A percentile compares a stretch with the other conserved stretches of the same genome.
phyloP scores from a whole-genome alignment of 2,888 invertebrate genomes.

The Caenorhabditis imperialis region DNA sequence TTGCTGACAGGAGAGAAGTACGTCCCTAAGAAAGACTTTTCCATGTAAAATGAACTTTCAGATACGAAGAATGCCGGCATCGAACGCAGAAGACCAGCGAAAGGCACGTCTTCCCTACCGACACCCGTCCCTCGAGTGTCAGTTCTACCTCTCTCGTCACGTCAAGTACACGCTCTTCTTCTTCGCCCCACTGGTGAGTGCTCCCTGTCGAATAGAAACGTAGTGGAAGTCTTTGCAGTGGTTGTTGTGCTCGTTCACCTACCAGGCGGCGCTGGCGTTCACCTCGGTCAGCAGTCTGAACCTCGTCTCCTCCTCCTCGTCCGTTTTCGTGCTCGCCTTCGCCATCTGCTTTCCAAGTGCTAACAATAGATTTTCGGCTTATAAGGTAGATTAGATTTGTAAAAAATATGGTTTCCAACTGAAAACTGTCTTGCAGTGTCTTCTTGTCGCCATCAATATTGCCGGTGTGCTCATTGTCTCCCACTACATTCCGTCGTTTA shows the following conservation, averaged over 20 bases:
- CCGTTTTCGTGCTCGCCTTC: constrained; percentile 89
- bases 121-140: constrained; percentile 51
- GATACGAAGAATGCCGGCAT: constrained; percentile 79
- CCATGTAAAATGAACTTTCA: too few species aligned
- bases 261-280: constrained; percentile 89
- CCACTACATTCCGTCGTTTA: constrained; percentile 66
- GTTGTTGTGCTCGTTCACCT: constrained; percentile 93
- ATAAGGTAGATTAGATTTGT: constrained; percentile 61
- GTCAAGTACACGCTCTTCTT: constrained; percentile 68
- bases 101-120: constrained; percentile 92
- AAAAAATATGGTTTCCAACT: too few species aligned
- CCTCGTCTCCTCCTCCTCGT: constrained; percentile 89
- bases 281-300: constrained; percentile 90
- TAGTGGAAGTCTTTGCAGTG: too few species aligned
- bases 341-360: constrained; percentile 83
- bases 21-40: too few species aligned
- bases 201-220: not conserved
- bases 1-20: constrained; percentile 57
- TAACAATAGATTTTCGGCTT: constrained; percentile 87
- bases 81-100: constrained; percentile 88
- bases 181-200: constrained; percentile 75
- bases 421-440: constrained; percentile 51
- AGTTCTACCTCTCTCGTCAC: constrained; percentile 51
- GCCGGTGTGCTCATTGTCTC: constrained; percentile 73
- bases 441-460: constrained; percentile 72